These are phyloP conservation scores for Orthochromis indermauri DNA, from an alignment of 2,113 vertebrate genomes.

Conservation along the genomic window DNA sequence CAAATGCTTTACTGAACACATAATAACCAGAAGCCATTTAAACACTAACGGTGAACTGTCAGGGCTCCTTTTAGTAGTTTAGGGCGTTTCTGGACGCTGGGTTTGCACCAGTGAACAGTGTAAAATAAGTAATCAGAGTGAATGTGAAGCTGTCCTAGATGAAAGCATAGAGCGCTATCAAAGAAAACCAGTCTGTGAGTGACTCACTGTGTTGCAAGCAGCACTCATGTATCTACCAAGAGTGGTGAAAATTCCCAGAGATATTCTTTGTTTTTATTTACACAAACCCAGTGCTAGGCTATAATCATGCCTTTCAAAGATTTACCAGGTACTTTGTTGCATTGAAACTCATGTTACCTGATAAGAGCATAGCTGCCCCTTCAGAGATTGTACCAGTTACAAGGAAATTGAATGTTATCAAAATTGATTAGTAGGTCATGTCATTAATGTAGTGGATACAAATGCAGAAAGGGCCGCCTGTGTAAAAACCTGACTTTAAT, in stretches of 20 bases:
- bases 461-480: accelerated
- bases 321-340: not conserved
- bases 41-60: not conserved
- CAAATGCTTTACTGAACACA: not conserved
- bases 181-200: not conserved
- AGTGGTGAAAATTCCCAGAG: not conserved
- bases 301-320: not conserved
- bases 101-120: not conserved
- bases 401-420: not conserved
- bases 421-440: not conserved
- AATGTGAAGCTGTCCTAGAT: not conserved
- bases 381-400: not conserved
- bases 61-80: not conserved
- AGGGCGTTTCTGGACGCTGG: not conserved
- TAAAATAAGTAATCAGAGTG: not conserved
- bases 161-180: not conserved
- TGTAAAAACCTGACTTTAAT: not conserved
- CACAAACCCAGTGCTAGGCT: not conserved
- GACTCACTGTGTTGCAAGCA: not conserved
- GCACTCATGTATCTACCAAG: not conserved
- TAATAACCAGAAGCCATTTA: not conserved
- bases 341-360: not conserved
- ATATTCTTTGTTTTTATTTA: not conserved
- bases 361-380: not conserved
- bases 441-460: not conserved